phyloP scores from a whole-genome alignment of 2,113 vertebrate genomes.

The Corynorhinus townsendii region DNA sequence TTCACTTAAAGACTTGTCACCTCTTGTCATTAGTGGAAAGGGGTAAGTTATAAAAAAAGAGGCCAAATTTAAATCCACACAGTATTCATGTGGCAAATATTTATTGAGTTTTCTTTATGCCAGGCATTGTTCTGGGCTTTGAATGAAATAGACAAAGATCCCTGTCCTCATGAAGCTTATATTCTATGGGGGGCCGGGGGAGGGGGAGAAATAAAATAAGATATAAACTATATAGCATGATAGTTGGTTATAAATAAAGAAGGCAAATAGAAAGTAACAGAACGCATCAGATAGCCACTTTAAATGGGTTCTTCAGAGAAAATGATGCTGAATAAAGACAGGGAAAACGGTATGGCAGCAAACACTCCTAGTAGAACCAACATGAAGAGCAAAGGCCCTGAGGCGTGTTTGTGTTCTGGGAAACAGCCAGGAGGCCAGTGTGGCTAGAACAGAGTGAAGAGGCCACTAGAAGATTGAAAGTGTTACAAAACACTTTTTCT shows the following conservation, averaged over 20 bases:
- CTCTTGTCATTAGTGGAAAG: not conserved
- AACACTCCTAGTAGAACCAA: not conserved
- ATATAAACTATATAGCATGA: not conserved
- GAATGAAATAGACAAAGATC: not conserved
- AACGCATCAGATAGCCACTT: conserved; percentile 50
- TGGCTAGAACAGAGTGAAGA: not conserved
- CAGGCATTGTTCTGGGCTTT: not conserved
- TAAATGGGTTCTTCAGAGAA: not conserved
- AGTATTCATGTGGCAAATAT: not conserved
- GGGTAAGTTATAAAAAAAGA: not conserved
- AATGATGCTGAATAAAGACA: not conserved
- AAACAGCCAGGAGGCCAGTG: not conserved
- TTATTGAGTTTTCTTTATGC: not conserved
- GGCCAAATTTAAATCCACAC: not conserved
- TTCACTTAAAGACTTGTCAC: conserved; percentile 1
- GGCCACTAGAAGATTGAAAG: not conserved
- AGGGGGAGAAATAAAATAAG: conserved; percentile 33
- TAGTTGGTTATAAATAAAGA: conserved; percentile 39
- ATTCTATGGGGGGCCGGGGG: not conserved
- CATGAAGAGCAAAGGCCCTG: not conserved
- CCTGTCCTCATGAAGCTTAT: not conserved
- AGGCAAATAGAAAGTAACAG: conserved; percentile 56
- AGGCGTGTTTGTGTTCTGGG: not conserved
- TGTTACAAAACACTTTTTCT: not conserved
- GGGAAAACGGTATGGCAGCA: not conserved